Percentiles rank a stretch among this genome's conserved stretches.
phyloP scores from a whole-genome alignment of 1,140 invertebrate genomes.

The Anoplophora glabripennis region DNA sequence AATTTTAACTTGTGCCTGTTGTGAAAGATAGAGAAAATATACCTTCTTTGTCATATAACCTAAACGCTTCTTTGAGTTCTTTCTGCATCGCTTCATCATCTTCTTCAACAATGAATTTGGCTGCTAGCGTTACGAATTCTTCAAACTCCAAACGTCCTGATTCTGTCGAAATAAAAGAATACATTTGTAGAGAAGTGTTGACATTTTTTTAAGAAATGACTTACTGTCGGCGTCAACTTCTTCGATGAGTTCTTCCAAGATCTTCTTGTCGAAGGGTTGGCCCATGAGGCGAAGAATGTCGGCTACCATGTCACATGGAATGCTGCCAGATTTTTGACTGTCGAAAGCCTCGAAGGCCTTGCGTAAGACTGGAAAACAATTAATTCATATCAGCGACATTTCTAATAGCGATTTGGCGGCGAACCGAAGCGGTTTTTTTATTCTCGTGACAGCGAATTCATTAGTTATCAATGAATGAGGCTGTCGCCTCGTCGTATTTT shows the following conservation, averaged over 20 bases:
- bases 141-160: conserved; percentile 92
- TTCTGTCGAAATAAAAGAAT: conserved; percentile 56
- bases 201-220: conserved; percentile 48
- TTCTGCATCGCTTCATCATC: conserved; percentile 91
- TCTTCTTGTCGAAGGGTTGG: conserved; percentile 93
- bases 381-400: background rate
- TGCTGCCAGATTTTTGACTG: conserved; percentile 88
- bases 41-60: conserved; percentile 71
- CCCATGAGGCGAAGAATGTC: conserved; percentile 93
- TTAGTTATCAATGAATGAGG: conserved; percentile 6
- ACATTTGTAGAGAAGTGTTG: too few relatives aligned
- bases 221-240: conserved; percentile 95
- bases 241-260: conserved; percentile 90
- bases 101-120: conserved; percentile 93
- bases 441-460: background rate
- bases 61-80: conserved; percentile 88
- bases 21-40: conserved; percentile 29
- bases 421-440: background rate
- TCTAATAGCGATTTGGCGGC: background rate
- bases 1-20: background rate
- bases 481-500: background rate
- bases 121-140: conserved; percentile 90
- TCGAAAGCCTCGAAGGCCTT: conserved; percentile 97
- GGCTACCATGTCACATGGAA: conserved; percentile 90
- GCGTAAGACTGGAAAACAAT: conserved; percentile 70